phyloP scores from a whole-genome alignment of 2,888 invertebrate species.

The Pseudococcus longispinus region DNA sequence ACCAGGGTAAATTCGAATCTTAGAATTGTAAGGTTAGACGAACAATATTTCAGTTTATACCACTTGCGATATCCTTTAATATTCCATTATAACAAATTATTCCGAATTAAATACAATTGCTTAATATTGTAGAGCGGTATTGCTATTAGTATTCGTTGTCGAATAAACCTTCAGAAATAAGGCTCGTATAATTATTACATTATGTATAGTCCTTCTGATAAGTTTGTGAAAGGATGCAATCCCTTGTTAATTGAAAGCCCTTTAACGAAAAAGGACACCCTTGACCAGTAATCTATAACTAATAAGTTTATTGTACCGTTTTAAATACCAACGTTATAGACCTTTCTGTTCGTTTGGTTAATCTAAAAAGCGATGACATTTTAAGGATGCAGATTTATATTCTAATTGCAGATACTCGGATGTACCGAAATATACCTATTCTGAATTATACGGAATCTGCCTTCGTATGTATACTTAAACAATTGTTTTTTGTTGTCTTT shows the following conservation, averaged over 20 bases:
- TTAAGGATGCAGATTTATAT: slow-evolving; percentile 32
- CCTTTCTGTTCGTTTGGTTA: slow-evolving; percentile 47
- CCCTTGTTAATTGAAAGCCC: slow-evolving; percentile 54
- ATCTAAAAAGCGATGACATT: slow-evolving; percentile 40
- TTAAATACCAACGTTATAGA: slow-evolving; percentile 47
- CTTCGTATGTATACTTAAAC: background rate
- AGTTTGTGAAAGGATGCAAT: slow-evolving; percentile 53
- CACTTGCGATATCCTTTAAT: slow-evolving; percentile 42
- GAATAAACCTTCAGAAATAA: slow-evolving; percentile 47
- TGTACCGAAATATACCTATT: background rate
- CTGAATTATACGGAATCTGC: background rate
- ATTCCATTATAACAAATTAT: slow-evolving; percentile 50
- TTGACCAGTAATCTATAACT: slow-evolving; percentile 55
- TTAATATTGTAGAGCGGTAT: slow-evolving; percentile 34
- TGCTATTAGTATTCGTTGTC: slow-evolving; percentile 52
- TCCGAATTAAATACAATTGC: slow-evolving; percentile 40
- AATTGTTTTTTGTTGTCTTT: background rate
- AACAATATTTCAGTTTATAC: slow-evolving; percentile 9
- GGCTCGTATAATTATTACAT: slow-evolving; percentile 53
- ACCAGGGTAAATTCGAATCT: background rate
- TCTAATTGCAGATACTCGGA: background rate
- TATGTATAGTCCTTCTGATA: slow-evolving; percentile 54
- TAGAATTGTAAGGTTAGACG: background rate
- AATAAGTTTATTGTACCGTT: slow-evolving; percentile 50
- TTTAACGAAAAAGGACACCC: slow-evolving; percentile 51